Conservation (phyloP, 2,888 invertebrate genomes). For the Antheraea assamensis region DNA sequence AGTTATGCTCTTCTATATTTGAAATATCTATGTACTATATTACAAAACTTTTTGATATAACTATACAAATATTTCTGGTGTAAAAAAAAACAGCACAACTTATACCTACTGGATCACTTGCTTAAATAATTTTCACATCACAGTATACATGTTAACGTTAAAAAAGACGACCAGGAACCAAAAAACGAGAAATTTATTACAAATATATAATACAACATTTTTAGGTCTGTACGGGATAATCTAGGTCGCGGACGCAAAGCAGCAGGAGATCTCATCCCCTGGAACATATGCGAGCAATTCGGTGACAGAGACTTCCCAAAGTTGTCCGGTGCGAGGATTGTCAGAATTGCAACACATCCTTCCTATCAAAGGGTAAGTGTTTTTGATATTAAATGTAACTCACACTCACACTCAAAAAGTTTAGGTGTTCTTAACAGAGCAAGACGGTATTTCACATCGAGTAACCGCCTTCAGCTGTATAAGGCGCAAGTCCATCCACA, state of each 20-base stretch:
- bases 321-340: conserved; percentile 94
- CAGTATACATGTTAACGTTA: not conserved
- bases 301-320: conserved; percentile 96
- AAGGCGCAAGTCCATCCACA: too few species aligned
- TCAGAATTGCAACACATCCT: conserved; percentile 99
- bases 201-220: conserved; percentile 1
- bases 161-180: not conserved
- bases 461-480: too few species aligned
- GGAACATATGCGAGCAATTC: conserved; percentile 98
- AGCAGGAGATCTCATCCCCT: conserved; percentile 98
- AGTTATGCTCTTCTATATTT: too few species aligned
- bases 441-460: too few species aligned
- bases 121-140: not conserved
- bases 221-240: conserved; percentile 87
- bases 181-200: too few species aligned
- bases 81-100: too few species aligned
- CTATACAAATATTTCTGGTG: too few species aligned
- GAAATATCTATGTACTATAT: too few species aligned
- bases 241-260: conserved; percentile 94
- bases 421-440: too few species aligned
- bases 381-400: not conserved
- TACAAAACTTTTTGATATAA: too few species aligned
- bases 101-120: not conserved
- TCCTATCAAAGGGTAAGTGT: conserved; percentile 92
- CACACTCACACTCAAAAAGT: too few species aligned